Evolutionary conservation across 2,888 invertebrate genomes (phyloP), one percentile per base, ranked within the genome.

Genomic region (Caenorhabditis japonica): DNA sequence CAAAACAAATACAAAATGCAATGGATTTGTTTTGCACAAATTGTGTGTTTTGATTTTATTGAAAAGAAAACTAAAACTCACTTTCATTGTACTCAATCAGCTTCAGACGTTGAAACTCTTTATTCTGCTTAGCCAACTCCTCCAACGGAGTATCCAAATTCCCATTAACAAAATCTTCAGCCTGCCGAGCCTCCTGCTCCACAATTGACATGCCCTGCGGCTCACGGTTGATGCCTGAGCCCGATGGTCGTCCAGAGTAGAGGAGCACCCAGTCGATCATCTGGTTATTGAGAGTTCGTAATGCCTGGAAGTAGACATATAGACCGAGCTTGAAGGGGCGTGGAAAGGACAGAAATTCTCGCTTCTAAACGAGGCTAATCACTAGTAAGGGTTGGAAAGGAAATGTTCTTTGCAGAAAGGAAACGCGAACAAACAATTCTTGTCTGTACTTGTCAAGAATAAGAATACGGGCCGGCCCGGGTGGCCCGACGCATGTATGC

Each of bases 221-320:
- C 4, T 30, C 30, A 36, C 49, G 55, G 15, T 19, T 7, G 19
- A 33, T n/a, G 17, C 17, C 36, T 23, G 49, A 39, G 19, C 19
- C 43, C 4, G 55, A 55, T 8, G 66, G 66, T 44, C 66, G 34
- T 66, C 56, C 66, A 1, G 66, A 49, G 13, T 66, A 51, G 17
- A 41, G 41, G 15, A 51, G 15, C 3, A 25, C 56, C 66, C 66
- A 66, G 12, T 66, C 56, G 49, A 47, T 55, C 17, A 21, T 5
- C 13, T 4, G n/a, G 10, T 13, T 17, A 4, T 51, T 39, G 15
- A 25, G 7, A n/a, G 19, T 15, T 7, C 13, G 30, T 13, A 23
- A n/a, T n/a, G 27, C 34, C 56, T 55, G 55, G 21, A 64, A 64
- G 8, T 10, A 12, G 5, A 44, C 46, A 21, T 4, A 15, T 19